A percentile compares a stretch with the other conserved stretches of the same genome.
Conservation (phyloP, 2,797 vertebrate genomes). For the Distichodus sexfasciatus region DNA sequence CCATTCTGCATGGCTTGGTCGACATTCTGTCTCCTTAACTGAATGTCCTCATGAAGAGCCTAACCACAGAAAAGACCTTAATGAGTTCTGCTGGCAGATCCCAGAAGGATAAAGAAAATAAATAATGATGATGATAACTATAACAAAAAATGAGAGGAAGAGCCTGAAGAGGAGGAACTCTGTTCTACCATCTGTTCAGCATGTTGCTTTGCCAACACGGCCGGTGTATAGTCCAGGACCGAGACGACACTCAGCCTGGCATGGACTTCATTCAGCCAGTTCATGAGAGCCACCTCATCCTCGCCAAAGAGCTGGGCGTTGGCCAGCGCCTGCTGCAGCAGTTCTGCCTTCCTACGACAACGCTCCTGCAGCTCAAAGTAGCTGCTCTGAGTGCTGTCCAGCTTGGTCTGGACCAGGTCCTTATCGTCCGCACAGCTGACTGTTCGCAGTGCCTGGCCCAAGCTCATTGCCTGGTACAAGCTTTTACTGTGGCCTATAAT, state of each 20-base stretch:
- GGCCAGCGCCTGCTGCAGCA: constrained; percentile 89
- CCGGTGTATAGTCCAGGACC: constrained; percentile 81
- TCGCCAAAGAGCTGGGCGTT: constrained; percentile 96
- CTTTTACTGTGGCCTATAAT: constrained; percentile 86
- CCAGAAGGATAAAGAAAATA: constrained; percentile 20
- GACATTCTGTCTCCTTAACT: constrained; percentile 85
- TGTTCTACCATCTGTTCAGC: constrained; percentile 89
- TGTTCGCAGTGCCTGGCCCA: constrained; percentile 88
- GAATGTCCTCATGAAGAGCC: constrained; percentile 90
- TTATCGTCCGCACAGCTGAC: constrained; percentile 93
- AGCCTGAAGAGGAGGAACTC: constrained; percentile 65
- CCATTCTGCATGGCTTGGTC: constrained; percentile 92
- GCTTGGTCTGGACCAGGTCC: constrained; percentile 89
- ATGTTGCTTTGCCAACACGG: constrained; percentile 84
- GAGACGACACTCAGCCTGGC: constrained; percentile 80
- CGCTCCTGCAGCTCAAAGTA: constrained; percentile 93
- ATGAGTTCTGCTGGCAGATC: too few relatives aligned
- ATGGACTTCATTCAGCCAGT: constrained; percentile 92
- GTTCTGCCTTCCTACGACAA: constrained; percentile 84
- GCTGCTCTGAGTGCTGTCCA: constrained; percentile 83
- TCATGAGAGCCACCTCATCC: constrained; percentile 96
- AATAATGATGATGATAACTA: constrained; percentile 38
- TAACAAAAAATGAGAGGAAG: constrained; percentile 56
- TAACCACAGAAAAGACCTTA: constrained; percentile 57
- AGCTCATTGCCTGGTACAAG: constrained; percentile 87